These are phyloP conservation scores for Macropis europaea DNA, from an alignment of 2,888 invertebrate genomes.

Conservation along the genomic window DNA sequence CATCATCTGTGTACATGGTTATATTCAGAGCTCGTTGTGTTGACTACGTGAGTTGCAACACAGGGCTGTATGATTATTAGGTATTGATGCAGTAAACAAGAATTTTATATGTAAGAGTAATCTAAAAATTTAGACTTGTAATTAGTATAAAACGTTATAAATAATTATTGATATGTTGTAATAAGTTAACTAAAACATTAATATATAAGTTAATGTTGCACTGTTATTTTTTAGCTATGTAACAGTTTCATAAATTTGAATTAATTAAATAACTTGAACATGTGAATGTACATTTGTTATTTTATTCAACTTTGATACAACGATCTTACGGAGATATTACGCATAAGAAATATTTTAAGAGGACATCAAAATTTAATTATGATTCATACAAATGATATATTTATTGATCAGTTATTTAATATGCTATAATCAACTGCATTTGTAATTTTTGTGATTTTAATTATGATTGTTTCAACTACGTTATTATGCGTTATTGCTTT, in stretches of 20 bases:
- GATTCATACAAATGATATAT: neutral
- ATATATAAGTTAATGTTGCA: neutral
- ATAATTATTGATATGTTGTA: neutral
- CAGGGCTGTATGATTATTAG: slow-evolving; percentile 49
- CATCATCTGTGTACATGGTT: slow-evolving; percentile 15
- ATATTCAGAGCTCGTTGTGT: slow-evolving; percentile 59
- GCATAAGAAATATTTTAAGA: neutral
- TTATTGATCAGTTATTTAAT: neutral
- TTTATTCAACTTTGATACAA: neutral
- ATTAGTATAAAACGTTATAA: neutral
- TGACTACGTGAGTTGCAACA: slow-evolving; percentile 67
- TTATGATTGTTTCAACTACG: neutral
- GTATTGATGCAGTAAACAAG: neutral
- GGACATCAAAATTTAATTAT: neutral
- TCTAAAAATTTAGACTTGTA: neutral
- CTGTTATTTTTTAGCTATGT: neutral
- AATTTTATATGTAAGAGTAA: neutral
- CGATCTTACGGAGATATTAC: no score
- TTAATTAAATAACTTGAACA: neutral
- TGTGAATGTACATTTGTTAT: neutral
- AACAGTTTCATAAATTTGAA: neutral
- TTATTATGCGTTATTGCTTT: slow-evolving; percentile 22
- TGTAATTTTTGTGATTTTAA: neutral
- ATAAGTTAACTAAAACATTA: neutral
- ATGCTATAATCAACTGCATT: neutral